A percentile compares a stretch with the other conserved stretches of the same genome.
phyloP scores from a whole-genome alignment of 2,113 vertebrate genomes.

The Himantopus leucocephalus region DNA sequence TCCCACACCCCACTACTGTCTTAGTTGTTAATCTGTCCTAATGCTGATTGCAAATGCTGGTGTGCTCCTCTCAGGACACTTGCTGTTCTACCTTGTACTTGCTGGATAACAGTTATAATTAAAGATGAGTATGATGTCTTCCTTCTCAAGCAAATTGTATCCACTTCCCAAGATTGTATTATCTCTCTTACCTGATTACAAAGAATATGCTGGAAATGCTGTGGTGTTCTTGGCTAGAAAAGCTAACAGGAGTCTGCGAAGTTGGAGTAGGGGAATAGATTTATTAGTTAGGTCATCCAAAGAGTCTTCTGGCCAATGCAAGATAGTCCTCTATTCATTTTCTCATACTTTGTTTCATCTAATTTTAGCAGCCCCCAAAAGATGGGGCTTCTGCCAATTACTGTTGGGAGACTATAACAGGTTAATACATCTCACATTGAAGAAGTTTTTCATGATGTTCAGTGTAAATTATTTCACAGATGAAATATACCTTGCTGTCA shows the following conservation, averaged over 20 bases:
- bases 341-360: not conserved
- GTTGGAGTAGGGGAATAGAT: not conserved
- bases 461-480: constrained; percentile 53
- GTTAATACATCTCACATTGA: not conserved
- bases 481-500: constrained; percentile 40
- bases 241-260: not conserved
- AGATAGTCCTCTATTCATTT: not conserved
- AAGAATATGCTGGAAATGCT: not conserved
- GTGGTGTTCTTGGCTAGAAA: not conserved
- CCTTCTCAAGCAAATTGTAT: not conserved
- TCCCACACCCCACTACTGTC: fast-evolving
- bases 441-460: constrained; percentile 17
- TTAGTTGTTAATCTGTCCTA: not conserved
- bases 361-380: not conserved
- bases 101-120: not conserved
- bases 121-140: not conserved
- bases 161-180: not conserved
- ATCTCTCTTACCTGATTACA: not conserved
- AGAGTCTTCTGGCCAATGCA: not conserved
- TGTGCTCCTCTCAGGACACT: not conserved
- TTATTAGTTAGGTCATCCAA: not conserved
- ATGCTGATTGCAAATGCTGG: not conserved
- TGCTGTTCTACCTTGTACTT: not conserved
- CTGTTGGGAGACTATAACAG: not conserved
- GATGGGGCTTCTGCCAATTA: not conserved